A percentile compares a stretch with the other conserved stretches of the same genome.
Evolutionary conservation across 1,140 invertebrate species (phyloP).

Genomic region (Heterodera schachtii): DNA sequence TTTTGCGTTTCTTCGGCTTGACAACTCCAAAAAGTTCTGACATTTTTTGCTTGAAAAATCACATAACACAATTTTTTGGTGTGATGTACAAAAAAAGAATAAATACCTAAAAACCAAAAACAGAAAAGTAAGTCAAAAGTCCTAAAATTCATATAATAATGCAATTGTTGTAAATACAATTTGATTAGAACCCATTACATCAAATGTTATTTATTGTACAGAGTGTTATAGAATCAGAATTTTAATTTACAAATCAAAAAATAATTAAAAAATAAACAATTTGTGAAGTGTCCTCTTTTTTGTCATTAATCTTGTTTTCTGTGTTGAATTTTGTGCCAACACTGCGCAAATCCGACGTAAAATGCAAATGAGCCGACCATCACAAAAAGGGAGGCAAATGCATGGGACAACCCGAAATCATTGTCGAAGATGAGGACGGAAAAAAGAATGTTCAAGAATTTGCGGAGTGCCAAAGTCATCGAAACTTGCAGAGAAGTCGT

Average conservation of each 20-base stretch:
- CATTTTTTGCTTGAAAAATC: no score
- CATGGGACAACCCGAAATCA: conserved; percentile 86
- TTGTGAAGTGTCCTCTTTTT: neutral
- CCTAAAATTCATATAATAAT: no score
- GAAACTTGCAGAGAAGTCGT: conserved; percentile 91
- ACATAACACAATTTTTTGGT: no score
- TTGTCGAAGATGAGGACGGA: conserved; percentile 94
- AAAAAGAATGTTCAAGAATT: conserved; percentile 89
- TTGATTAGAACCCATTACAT: no score
- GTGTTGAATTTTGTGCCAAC: neutral
- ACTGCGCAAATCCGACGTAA: conserved; percentile 28
- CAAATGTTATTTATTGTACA: no score
- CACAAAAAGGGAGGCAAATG: conserved; percentile 86
- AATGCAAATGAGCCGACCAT: conserved; percentile 74
- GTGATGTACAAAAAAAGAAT: no score
- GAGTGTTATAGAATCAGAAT: no score
- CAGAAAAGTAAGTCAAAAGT: no score
- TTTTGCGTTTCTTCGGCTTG: conserved; percentile 19
- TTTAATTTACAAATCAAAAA: no score
- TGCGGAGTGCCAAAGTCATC: conserved; percentile 89
- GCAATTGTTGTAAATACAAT: no score
- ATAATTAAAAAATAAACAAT: no score
- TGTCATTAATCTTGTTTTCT: neutral
- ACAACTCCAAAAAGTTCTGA: neutral
- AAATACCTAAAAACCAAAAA: no score